A percentile compares a stretch with the other conserved stretches of the same genome.
These are phyloP conservation scores for Tretioscincus oriximinensis DNA, from an alignment of 2,113 vertebrate species.

Conservation along the genomic window DNA sequence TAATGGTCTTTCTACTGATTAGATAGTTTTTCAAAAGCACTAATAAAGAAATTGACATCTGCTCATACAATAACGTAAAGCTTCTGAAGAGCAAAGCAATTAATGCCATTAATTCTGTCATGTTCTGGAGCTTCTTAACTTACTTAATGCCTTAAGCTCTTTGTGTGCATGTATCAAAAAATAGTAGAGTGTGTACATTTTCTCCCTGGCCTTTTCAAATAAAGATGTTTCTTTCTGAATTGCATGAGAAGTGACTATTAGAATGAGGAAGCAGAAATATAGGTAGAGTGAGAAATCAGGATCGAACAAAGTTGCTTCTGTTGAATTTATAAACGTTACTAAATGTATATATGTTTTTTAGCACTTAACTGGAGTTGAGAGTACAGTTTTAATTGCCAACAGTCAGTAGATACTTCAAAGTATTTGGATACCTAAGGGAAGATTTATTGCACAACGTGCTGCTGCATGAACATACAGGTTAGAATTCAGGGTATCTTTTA, in stretches of 20 bases:
- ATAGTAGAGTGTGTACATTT: background rate
- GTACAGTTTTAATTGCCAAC: background rate
- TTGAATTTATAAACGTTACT: background rate
- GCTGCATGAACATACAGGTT: constrained; percentile 3
- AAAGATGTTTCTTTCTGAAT: background rate
- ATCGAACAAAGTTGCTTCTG: background rate
- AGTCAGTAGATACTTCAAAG: background rate
- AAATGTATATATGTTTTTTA: background rate
- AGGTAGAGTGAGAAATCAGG: background rate
- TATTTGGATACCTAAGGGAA: background rate
- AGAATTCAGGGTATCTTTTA: background rate
- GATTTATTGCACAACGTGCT: background rate
- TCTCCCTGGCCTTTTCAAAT: background rate
- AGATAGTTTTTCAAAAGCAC: background rate
- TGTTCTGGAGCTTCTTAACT: background rate
- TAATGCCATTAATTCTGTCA: background rate
- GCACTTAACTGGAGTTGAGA: background rate
- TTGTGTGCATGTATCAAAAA: background rate
- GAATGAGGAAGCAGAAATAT: background rate
- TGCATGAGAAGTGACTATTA: background rate
- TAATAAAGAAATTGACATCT: background rate
- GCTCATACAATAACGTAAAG: background rate
- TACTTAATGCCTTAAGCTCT: background rate
- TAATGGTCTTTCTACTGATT: background rate
- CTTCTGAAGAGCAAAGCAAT: background rate